Evolutionary conservation across 2,113 vertebrate species (phyloP).

Genomic region (Clinocottus analis): DNA sequence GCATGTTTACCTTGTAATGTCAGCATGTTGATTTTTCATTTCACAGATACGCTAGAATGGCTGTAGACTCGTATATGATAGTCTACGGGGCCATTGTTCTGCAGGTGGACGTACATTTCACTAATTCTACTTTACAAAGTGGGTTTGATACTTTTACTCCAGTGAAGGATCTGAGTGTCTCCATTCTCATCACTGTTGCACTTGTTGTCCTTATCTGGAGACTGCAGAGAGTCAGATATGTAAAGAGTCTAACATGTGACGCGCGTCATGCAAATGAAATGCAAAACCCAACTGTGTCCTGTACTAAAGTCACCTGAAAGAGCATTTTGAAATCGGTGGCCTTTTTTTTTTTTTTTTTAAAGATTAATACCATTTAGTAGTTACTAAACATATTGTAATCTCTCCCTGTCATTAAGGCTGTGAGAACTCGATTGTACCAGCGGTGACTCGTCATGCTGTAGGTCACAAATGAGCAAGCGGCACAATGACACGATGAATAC

Average conservation of each 20-base stretch:
- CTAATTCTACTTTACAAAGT: neutral
- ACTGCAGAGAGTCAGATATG: slow-evolving; percentile 39
- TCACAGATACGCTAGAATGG: neutral
- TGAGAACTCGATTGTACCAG: slow-evolving; percentile 26
- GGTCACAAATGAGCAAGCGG: slow-evolving; percentile 54
- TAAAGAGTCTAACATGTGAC: slow-evolving; percentile 43
- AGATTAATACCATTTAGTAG: neutral
- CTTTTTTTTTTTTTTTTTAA: neutral
- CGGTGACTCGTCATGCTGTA: slow-evolving; percentile 49
- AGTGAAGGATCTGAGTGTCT: neutral
- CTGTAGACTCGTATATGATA: neutral
- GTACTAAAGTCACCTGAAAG: slow-evolving; percentile 6
- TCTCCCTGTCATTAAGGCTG: slow-evolving; percentile 8
- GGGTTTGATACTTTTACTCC: neutral
- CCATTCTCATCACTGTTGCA: neutral
- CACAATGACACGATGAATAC: slow-evolving; percentile 59
- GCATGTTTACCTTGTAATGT: neutral
- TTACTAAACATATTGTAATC: slow-evolving; percentile 15
- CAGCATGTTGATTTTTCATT: neutral
- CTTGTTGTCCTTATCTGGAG: slow-evolving; percentile 30
- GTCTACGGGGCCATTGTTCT: neutral
- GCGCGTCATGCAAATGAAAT: slow-evolving; percentile 55
- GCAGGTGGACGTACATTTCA: slow-evolving; percentile 2
- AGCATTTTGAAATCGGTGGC: neutral
- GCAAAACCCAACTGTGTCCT: slow-evolving; percentile 46